Percentiles rank a stretch among this genome's conserved stretches.
Evolutionary conservation across 2,888 invertebrate genomes (phyloP).

Genomic region (Rugalucina vietnamica): DNA sequence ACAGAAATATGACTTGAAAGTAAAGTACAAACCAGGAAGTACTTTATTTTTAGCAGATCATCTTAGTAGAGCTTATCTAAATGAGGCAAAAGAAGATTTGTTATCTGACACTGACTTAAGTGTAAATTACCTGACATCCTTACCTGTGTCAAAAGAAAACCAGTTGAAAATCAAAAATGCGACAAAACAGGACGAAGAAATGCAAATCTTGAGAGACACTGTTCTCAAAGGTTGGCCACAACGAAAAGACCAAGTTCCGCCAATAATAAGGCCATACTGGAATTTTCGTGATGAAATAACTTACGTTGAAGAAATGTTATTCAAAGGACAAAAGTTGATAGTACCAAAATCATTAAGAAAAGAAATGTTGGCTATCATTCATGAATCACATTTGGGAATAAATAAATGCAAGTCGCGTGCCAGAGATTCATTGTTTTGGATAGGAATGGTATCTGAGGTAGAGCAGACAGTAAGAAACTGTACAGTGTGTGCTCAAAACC

Average conservation of each 20-base stretch:
- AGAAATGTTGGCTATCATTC: conserved; percentile 39
- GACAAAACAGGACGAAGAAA: conserved; percentile 26
- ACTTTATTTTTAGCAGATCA: conserved; percentile 45
- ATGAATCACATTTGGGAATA: conserved; percentile 51
- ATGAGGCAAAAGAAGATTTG: conserved; percentile 31
- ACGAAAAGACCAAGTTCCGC: conserved; percentile 23
- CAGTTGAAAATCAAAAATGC: conserved; percentile 30
- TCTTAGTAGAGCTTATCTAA: conserved; percentile 33
- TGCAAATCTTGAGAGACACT: conserved; percentile 16
- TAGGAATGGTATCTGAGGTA: conserved; percentile 34
- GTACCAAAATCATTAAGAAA: conserved; percentile 18
- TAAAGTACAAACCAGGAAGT: conserved; percentile 49
- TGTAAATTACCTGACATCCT: conserved; percentile 8
- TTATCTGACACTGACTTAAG: neutral
- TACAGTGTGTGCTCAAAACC: conserved; percentile 27
- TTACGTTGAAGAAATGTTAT: conserved; percentile 41
- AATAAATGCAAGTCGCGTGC: conserved; percentile 49
- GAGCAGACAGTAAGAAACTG: conserved; percentile 33
- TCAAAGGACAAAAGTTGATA: conserved; percentile 35
- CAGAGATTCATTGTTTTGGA: conserved; percentile 46
- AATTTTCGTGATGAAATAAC: conserved; percentile 49
- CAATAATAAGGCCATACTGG: conserved; percentile 29
- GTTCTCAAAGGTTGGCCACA: conserved; percentile 41
- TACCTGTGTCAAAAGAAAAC: conserved; percentile 34
- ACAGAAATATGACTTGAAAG: conserved; percentile 44